phyloP scores from a whole-genome alignment of 2,888 invertebrate genomes.

The Lymantria monacha region DNA sequence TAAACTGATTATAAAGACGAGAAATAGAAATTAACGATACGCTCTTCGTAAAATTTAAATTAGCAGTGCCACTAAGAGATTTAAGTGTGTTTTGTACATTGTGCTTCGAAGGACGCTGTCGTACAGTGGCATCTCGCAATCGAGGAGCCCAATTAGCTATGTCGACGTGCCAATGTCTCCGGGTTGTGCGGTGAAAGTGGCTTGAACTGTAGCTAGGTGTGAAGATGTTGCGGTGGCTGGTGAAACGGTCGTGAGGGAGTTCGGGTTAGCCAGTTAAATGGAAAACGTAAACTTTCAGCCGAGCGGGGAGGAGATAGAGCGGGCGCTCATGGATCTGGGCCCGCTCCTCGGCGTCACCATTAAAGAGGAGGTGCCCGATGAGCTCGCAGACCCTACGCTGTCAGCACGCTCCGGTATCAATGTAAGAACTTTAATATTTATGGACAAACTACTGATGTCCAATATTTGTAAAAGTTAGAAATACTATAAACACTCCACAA shows the following conservation, averaged over 20 bases:
- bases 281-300: constrained; percentile 67
- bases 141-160: constrained; percentile 56
- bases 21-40: constrained; percentile 2
- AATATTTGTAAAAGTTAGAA: too few relatives aligned
- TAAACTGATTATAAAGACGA: constrained; percentile 31
- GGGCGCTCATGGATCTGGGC: constrained; percentile 73
- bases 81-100: constrained; percentile 7
- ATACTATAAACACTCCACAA: too few relatives aligned
- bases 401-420: constrained; percentile 39
- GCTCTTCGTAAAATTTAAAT: neutral
- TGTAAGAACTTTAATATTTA: constrained; percentile 40
- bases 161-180: constrained; percentile 65
- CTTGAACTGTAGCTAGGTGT: constrained; percentile 20
- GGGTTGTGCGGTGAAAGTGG: constrained; percentile 68
- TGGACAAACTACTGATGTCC: too few relatives aligned
- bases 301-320: constrained; percentile 73
- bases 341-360: constrained; percentile 75
- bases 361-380: constrained; percentile 73
- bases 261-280: constrained; percentile 47
- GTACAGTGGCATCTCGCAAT: constrained; percentile 51
- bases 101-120: constrained; percentile 36
- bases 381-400: constrained; percentile 47
- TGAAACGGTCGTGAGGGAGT: constrained; percentile 40
- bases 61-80: constrained; percentile 2
- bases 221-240: constrained; percentile 51